These are phyloP conservation scores for Epinephelus fuscoguttatus DNA, from an alignment of 2,113 vertebrate species.

Conservation along the genomic window DNA sequence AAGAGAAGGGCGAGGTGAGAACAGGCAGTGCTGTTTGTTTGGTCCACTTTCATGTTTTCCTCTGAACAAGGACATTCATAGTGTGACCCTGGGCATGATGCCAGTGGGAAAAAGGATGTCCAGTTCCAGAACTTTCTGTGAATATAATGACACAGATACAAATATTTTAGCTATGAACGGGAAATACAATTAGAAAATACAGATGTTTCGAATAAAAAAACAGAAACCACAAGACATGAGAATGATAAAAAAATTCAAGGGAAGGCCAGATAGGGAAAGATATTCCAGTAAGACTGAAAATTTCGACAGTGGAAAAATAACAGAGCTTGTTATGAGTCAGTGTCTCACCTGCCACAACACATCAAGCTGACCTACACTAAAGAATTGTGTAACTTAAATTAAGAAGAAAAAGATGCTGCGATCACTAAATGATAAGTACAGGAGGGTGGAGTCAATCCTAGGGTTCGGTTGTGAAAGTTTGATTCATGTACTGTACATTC, in stretches of 20 bases:
- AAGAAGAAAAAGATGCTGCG: background rate
- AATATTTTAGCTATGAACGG: background rate
- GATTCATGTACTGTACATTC: background rate
- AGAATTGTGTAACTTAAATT: background rate
- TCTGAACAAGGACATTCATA: conserved; percentile 30
- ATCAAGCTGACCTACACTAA: background rate
- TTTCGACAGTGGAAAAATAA: background rate
- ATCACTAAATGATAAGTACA: background rate
- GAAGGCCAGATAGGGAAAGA: background rate
- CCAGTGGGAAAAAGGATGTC: conserved; percentile 57
- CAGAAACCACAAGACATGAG: background rate
- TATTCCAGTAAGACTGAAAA: background rate
- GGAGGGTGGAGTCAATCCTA: background rate
- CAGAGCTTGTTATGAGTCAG: background rate
- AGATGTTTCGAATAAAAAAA: background rate
- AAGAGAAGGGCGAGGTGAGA: background rate
- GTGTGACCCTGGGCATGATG: conserved; percentile 7
- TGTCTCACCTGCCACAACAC: background rate
- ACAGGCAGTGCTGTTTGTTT: background rate
- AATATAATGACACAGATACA: conserved; percentile 15
- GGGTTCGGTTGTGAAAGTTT: background rate
- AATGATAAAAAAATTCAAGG: background rate
- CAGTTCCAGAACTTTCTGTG: conserved; percentile 5
- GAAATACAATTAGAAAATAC: background rate
- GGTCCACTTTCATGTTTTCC: conserved; percentile 1